A percentile compares a stretch with the other conserved stretches of the same genome.
phyloP scores from a whole-genome alignment of 2,113 vertebrate genomes.

The Labeo rohita region DNA sequence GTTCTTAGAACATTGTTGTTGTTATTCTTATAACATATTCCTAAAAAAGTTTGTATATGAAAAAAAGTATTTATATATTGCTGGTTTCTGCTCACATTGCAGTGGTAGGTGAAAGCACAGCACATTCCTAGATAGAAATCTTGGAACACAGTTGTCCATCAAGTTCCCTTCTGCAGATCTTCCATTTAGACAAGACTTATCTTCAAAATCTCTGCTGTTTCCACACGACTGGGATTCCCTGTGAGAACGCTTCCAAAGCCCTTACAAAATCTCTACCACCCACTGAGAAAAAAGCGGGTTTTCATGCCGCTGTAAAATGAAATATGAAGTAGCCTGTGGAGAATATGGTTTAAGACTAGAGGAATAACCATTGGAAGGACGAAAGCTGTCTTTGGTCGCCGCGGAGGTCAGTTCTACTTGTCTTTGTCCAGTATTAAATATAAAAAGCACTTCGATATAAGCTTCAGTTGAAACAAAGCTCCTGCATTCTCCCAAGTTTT shows the following conservation, averaged over 20 bases:
- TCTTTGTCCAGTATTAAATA: not conserved
- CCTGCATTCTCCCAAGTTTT: not conserved
- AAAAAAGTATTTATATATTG: not conserved
- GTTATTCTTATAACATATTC: too few relatives aligned
- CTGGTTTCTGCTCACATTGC: not conserved
- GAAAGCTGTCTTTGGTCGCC: not conserved
- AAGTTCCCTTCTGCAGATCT: not conserved
- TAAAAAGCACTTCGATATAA: not conserved
- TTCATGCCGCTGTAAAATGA: conserved; percentile 31
- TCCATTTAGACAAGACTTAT: conserved; percentile 8
- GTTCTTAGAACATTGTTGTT: too few relatives aligned
- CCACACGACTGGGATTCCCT: conserved; percentile 10
- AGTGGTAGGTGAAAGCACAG: not conserved
- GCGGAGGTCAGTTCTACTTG: not conserved
- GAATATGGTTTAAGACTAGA: not conserved
- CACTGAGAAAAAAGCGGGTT: conserved; percentile 25
- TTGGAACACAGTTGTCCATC: not conserved
- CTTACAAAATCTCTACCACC: not conserved
- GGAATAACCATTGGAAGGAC: not conserved
- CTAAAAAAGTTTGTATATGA: too few relatives aligned
- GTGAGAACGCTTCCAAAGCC: not conserved
- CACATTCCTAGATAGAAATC: not conserved
- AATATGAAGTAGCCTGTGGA: not conserved
- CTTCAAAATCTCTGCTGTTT: conserved; percentile 27
- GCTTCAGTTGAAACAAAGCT: not conserved